phyloP scores from a whole-genome alignment of 2,113 vertebrate genomes.

The Pyrgilauda ruficollis region DNA sequence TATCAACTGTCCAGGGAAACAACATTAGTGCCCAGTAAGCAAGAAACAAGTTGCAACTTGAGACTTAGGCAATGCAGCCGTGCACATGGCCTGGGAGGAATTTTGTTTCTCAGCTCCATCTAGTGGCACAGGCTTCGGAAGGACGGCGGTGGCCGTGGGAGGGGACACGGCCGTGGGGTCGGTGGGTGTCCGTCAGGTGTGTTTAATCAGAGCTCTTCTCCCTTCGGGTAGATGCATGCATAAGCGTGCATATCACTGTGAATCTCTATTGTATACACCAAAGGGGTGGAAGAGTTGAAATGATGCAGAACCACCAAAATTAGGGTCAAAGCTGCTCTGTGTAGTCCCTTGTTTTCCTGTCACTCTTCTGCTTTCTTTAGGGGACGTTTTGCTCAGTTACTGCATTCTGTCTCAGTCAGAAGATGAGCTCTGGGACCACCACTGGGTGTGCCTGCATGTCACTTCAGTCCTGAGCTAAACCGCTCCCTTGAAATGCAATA shows the following conservation, averaged over 20 bases:
- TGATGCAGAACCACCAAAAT: not conserved
- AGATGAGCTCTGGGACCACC: not conserved
- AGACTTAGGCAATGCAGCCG: not conserved
- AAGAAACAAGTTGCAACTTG: conserved; percentile 34
- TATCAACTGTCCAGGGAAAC: conserved; percentile 47
- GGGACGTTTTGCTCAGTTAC: not conserved
- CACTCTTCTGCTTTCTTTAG: not conserved
- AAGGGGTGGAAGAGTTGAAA: not conserved
- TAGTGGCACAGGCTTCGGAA: not conserved
- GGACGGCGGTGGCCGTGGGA: not conserved
- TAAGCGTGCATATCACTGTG: not conserved
- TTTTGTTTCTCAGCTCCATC: conserved; percentile 52
- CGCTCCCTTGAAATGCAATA: not conserved
- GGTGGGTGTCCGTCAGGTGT: fast-evolving
- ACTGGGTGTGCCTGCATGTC: not conserved
- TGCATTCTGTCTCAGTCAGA: not conserved
- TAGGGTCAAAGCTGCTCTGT: not conserved
- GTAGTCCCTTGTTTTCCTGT: not conserved
- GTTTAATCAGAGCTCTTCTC: not conserved
- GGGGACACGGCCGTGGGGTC: not conserved
- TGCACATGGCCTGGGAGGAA: not conserved
- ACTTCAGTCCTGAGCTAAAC: not conserved
- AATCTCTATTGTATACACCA: too few relatives aligned
- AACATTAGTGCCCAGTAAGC: conserved; percentile 45
- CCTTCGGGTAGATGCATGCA: fast-evolving